Evolutionary conservation across 2,113 vertebrate genomes (phyloP), one percentile per base, ranked within the genome.

Genomic region (Grammomys surdaster): DNA sequence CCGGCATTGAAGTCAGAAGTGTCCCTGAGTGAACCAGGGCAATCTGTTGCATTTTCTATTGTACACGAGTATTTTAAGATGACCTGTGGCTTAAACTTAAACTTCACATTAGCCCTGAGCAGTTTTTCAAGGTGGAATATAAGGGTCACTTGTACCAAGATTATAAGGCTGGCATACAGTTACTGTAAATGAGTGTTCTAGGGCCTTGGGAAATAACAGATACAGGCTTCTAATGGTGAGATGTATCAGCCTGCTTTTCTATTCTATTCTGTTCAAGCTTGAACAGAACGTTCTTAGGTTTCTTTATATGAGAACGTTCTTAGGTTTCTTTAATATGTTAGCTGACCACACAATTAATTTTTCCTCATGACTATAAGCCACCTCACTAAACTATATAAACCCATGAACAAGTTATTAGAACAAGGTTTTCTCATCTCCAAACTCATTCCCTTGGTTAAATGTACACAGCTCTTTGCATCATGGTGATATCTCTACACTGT

Each of bases 1-100:
- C 58, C 85, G 33, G 43, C 89, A 76, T 63, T 80, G 85, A 85
- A 65, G n/a, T 88, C 77, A 78, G 78, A 70, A 46, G 51, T 17
- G 40, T 75, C 90, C 84, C 12, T 31, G 91, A 84, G 43, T 87
- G 40, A 91, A 4, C 75, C 33, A 20, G 90, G 46, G 63, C 76
- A 73, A 46, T 69, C n/a, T n/a, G 5, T 85, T 85, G 48, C 14
- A 48, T 67, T 94, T 93, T 82, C 84, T 65, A 31, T 65, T 51
- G 26, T 16, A 51, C 28, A 28, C 33, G 89, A 54, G 7, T 90
- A 67, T 81, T 95, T 96, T 48, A 58, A 92, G 40, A 91, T 43
- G 48, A 51, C 24, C 69, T 77, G 7, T 82, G 67, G 89, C n/a
- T n/a, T n/a, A 70, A 95, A 95, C 86, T 65, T 63, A 87, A 90